Base-by-base conservation (phyloP, 2,113 vertebrate genomes). In the Odocoileus hemionus region DNA sequence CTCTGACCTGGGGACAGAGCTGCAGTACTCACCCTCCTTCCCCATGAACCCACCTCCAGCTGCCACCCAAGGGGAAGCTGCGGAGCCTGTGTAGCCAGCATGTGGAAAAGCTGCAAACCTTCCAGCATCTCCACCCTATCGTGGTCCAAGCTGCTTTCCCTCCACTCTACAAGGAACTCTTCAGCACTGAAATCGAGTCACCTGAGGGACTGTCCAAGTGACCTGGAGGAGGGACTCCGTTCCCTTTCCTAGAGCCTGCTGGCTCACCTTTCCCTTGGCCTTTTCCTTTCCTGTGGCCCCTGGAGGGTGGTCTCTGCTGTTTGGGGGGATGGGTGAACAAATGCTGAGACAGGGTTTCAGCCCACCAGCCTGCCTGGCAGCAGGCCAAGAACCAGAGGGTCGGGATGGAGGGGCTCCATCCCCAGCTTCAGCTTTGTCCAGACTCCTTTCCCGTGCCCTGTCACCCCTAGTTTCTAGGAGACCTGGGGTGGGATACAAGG, bases 151-250 rank as follows among this genome's bases (percentile, higher is more conserved):
- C 99, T 0, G 98, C 99, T 64, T 99, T 99, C 98, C 99, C 99
- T 7, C 99, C 99, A 0, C 99, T 99, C 94, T 99, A 99, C 99
- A 99, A 99, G 85, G 99, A 99, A 98, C 99, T 99, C 94, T 99
- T 99, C 76, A 98, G 98, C 94, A 98, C 99, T 11, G 99, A 99
- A 50, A 79, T 98, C 0, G 99, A 99, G 64, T 95, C 96, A 8
- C 95, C 98, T 0, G 97, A 98, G 55, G 98, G 98, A 0, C 97
- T 98, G 93, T 96, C 98, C 76, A 45, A 97, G 92, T 97, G 95
- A 98, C 50, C 86, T 3, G 10, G 33, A 58, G 14, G 43, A 95
- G 30, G 58, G 96, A 79, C 86, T 47, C n/a, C 33, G 50, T 60
- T 88, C 52, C 33, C 28, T 9, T 67, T 61, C 47, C 88, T 50